These are phyloP conservation scores for Myanophis thanlyinensis DNA, from an alignment of 2,113 vertebrate species.

Conservation along the genomic window DNA sequence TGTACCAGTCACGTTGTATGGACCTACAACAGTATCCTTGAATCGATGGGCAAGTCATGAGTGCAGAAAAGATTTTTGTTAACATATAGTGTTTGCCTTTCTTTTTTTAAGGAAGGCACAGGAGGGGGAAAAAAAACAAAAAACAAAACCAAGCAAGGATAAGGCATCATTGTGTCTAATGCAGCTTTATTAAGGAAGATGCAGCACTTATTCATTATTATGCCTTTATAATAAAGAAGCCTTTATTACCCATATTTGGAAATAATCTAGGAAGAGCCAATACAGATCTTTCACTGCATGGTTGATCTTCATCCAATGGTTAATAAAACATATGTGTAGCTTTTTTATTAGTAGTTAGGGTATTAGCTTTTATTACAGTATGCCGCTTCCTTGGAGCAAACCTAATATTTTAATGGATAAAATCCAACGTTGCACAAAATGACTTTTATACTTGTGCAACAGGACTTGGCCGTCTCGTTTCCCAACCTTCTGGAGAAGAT, in stretches of 20 bases:
- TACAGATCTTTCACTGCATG: neutral
- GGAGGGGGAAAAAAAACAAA: neutral
- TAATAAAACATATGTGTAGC: neutral
- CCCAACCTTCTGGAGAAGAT: neutral
- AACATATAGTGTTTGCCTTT: neutral
- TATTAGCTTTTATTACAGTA: neutral
- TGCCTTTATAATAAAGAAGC: neutral
- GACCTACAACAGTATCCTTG: neutral
- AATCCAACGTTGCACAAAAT: neutral
- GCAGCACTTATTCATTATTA: conserved; percentile 2
- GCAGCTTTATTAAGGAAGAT: neutral
- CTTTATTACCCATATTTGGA: neutral
- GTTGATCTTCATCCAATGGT: neutral
- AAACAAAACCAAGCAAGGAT: neutral
- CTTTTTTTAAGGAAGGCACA: neutral
- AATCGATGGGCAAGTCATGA: conserved; percentile 1
- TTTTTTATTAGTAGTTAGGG: neutral
- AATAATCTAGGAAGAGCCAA: neutral
- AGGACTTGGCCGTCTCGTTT: neutral
- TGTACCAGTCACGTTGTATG: neutral
- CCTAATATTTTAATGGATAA: neutral
- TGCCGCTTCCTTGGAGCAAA: neutral
- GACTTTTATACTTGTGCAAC: neutral
- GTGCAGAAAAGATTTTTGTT: neutral
- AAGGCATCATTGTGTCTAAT: neutral